Evolutionary conservation across 2,888 invertebrate genomes (phyloP).

Genomic region (Eurytoma californica): DNA sequence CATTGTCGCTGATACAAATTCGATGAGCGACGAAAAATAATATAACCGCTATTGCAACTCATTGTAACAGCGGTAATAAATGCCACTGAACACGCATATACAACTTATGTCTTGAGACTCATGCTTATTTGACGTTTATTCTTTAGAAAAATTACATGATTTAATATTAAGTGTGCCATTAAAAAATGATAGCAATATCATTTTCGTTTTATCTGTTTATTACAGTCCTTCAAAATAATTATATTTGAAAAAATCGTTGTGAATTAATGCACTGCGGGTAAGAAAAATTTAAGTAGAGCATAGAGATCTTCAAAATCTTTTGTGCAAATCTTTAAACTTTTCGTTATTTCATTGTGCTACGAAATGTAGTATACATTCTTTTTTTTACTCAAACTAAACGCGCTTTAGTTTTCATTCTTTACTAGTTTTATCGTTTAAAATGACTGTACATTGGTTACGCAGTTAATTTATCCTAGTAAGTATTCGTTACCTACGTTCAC

Average conservation of each 20-base stretch:
- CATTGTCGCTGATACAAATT: conserved; percentile 31
- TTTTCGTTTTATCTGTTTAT: conserved; percentile 7
- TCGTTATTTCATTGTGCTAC: conserved; percentile 18
- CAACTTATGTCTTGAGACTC: conserved; percentile 20
- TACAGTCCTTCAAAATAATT: conserved; percentile 9
- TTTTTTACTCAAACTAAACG: conserved; percentile 12
- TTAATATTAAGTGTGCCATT: conserved; percentile 13
- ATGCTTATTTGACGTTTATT: conserved; percentile 21
- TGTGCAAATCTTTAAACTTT: conserved; percentile 21
- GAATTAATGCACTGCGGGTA: background rate
- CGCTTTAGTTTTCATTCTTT: conserved; percentile 11
- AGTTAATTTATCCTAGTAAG: conserved; percentile 23
- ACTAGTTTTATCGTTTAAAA: conserved; percentile 13
- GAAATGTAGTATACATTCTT: conserved; percentile 16
- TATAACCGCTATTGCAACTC: background rate
- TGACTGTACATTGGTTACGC: conserved; percentile 46
- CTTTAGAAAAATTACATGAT: conserved; percentile 41
- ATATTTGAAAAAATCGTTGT: conserved; percentile 17
- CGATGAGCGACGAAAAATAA: conserved; percentile 9
- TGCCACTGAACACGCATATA: conserved; percentile 46
- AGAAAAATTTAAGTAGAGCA: conserved; percentile 24
- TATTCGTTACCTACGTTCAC: conserved; percentile 34
- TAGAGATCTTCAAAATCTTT: conserved; percentile 38
- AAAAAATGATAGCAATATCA: conserved; percentile 6
- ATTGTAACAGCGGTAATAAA: conserved; percentile 29